phyloP scores from a whole-genome alignment of 2,888 invertebrate species.

The Nemotelus nigrinus region DNA sequence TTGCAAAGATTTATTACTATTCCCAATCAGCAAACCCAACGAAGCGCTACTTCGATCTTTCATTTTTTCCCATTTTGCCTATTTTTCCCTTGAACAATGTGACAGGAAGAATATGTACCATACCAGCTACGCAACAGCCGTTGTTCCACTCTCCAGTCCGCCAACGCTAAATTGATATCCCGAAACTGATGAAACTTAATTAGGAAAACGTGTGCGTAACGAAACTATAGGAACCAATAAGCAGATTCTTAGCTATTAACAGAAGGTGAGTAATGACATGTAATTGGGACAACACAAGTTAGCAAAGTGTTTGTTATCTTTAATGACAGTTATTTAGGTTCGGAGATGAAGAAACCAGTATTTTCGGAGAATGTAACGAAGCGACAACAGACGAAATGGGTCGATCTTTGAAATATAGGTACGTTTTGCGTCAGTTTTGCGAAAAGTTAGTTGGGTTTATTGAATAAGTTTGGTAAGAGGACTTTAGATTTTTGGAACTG shows the following conservation, averaged over 20 bases:
- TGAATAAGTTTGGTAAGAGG: no score
- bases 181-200: conserved; percentile 30
- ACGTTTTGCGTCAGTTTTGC: no score
- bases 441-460: no score
- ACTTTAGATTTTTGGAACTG: no score
- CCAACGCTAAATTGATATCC: conserved; percentile 36
- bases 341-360: not conserved
- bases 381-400: no score
- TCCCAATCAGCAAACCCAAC: not conserved
- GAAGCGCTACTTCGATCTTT: not conserved
- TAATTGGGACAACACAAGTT: conserved; percentile 42
- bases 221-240: conserved; percentile 40
- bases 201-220: conserved; percentile 33
- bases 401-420: no score
- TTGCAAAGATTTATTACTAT: conserved; percentile 29
- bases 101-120: no score
- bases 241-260: conserved; percentile 9
- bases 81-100: no score
- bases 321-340: not conserved
- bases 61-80: conserved; percentile 2
- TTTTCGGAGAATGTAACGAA: no score
- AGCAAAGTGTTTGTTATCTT: conserved; percentile 29
- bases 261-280: conserved; percentile 31
- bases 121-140: no score
- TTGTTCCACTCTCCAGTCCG: not conserved